Evolutionary conservation across 1,140 invertebrate species (phyloP), one percentile per base, ranked within the genome.

Genomic region (Drosophila mayri): DNA sequence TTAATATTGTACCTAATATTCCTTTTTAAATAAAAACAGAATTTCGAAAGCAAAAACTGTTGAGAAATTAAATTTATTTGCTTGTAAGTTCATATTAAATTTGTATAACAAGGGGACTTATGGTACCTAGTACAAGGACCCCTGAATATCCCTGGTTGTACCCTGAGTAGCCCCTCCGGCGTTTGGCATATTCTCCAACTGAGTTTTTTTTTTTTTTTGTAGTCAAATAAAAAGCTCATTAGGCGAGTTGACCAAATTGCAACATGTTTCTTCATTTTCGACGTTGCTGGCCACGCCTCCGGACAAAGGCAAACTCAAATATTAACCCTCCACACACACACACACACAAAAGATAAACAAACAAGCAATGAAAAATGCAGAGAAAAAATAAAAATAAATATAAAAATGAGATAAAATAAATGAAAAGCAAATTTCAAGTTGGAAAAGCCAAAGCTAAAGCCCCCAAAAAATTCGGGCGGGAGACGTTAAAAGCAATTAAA

Each of bases 161-260:
- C 8, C 12, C 14, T 16, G 46, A 12, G n/a, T 18, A 28, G n/a
- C 16, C 44, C 65, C 46, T 67, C 9, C 16, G 22, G 65, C 18
- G 30, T 25, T 65, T 50, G 41, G 38, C 35, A 41, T 41, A 64
- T 67, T 64, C 65, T 41, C 46, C 14, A 28, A 3, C 41, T 14
- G 68, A 59, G 66, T 74, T 65, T 65, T 9, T 10, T 12, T 11
- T 10, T 12, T 11, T 35, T 4, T 35, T 35, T 35, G 1, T 4
- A 76, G 54, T 62, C 82, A 81, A 85, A 85, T 86, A 85, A 85
- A 85, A 86, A 86, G 79, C 83, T 86, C 83, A 86, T 86, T 86
- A 86, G 79, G 59, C 79, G 63, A 79, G 72, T 76, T 85, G 77
- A 71, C 83, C 83, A 72, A 83, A 87, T 79, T 87, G 83, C 83